Evolutionary conservation across 2,888 invertebrate species (phyloP), one percentile per base, ranked within the genome.

Genomic region (Pediacus dermestoides): DNA sequence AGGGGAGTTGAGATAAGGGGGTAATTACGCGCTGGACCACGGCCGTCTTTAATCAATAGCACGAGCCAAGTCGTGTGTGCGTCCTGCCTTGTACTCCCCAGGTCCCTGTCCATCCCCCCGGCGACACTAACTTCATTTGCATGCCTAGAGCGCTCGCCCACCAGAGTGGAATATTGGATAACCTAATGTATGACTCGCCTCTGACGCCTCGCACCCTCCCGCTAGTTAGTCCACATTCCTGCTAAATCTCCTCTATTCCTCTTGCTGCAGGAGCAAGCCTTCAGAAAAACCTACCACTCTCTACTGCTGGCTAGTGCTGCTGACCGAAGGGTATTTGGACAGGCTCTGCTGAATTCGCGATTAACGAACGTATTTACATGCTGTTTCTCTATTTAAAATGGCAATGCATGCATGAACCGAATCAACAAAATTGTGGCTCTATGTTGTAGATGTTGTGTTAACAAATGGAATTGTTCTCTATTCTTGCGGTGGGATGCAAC

Each of bases 61-160:
- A 62, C 62, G 63, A 59, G 59, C 61, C 61, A 59, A 60, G 63
- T 62, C 63, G 61, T 56, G 55, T 55, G 53, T 57, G 54, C 49
- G 51, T 52, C 47, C 47, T 46, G 43, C 39, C 37, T 34, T 23
- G 33, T 35, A 35, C 41, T 35, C 47, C 34, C 39, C 43, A 27
- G 44, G 42, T 50, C 45, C 46, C 50, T 51, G 48, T 55, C 48
- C 52, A 50, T 52, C 50, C 51, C 48, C 55, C 53, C 60, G 52
- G 52, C 62, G 64, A 64, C 66, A 63, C 63, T 67, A 67, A 68
- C 70, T 70, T 70, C 68, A 70, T 69, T 70, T 70, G 68, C 69
- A 70, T 69, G 70, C 70, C 67, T 64, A 62, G 64, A 64, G 67
- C 68, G 63, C 63, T 67, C 64, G 64, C 64, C 61, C 57, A 55